A percentile compares a stretch with the other conserved stretches of the same genome.
phyloP scores from a whole-genome alignment of 2,888 invertebrate genomes.

The Odontomyia ornata region DNA sequence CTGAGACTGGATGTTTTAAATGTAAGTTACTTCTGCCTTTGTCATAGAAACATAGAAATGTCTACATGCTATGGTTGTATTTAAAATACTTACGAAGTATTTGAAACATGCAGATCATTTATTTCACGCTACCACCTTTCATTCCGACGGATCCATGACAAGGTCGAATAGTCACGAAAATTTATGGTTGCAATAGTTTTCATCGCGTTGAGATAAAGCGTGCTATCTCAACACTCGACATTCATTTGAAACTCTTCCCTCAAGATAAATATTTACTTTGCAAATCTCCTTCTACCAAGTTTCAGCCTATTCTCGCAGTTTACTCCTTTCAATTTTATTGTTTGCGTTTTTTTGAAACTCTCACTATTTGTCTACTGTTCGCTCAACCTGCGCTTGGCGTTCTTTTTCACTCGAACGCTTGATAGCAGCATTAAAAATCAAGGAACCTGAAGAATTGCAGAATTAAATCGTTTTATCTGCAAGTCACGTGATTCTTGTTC shows the following conservation, averaged over 20 bases:
- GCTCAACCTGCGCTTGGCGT: background rate
- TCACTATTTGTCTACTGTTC: conserved; percentile 24
- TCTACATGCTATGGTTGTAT: no score
- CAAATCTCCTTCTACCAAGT: background rate
- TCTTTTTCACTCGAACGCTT: conserved; percentile 31
- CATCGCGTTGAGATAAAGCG: no score
- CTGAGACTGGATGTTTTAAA: no score
- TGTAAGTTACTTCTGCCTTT: no score
- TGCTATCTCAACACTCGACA: background rate
- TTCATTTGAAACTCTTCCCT: conserved; percentile 11
- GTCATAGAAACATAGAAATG: no score
- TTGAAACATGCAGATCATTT: no score
- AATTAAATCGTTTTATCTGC: conserved; percentile 50
- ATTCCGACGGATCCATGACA: no score
- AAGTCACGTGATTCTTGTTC: conserved; percentile 51
- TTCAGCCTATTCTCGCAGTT: background rate
- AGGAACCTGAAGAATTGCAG: conserved; percentile 50
- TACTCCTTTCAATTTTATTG: conserved; percentile 15
- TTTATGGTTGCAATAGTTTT: no score
- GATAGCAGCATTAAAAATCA: conserved; percentile 46
- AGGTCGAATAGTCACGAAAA: no score
- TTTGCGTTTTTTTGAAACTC: conserved; percentile 24
- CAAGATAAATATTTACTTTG: conserved; percentile 15
- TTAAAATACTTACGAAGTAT: no score
- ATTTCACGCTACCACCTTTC: no score